Evolutionary conservation across 2,888 invertebrate species (phyloP).

Genomic region (Phengaris arion): DNA sequence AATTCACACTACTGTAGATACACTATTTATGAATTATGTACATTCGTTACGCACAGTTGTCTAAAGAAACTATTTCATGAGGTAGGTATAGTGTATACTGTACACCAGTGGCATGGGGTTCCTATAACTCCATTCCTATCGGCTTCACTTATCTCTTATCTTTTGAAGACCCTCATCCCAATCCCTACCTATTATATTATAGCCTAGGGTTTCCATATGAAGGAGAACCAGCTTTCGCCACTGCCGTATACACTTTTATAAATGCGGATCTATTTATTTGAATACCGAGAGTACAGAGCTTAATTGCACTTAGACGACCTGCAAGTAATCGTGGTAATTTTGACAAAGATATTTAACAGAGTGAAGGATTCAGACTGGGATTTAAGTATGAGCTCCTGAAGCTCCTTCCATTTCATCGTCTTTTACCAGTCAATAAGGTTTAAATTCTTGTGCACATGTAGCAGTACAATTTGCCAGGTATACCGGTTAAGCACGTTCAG

Average conservation of each 20-base stretch:
- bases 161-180: too few relatives aligned
- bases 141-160: too few relatives aligned
- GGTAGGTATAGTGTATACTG: neutral
- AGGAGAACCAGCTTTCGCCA: too few relatives aligned
- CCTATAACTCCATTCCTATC: too few relatives aligned
- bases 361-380: slow-evolving; percentile 24
- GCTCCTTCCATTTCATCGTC: neutral
- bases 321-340: slow-evolving; percentile 5
- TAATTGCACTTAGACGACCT: neutral
- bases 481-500: slow-evolving; percentile 32
- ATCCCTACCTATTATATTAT: too few relatives aligned
- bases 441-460: neutral
- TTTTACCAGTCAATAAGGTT: neutral
- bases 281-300: too few relatives aligned
- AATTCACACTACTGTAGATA: neutral
- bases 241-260: too few relatives aligned
- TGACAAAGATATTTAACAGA: slow-evolving; percentile 28
- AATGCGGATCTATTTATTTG: too few relatives aligned
- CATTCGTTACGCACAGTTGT: neutral
- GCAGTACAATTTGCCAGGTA: slow-evolving; percentile 29
- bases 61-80: neutral
- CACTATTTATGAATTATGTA: neutral
- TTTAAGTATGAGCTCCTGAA: neutral
- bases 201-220: too few relatives aligned
- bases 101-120: neutral